phyloP scores from a whole-genome alignment of 2,797 vertebrate species.

The Coluber constrictor region DNA sequence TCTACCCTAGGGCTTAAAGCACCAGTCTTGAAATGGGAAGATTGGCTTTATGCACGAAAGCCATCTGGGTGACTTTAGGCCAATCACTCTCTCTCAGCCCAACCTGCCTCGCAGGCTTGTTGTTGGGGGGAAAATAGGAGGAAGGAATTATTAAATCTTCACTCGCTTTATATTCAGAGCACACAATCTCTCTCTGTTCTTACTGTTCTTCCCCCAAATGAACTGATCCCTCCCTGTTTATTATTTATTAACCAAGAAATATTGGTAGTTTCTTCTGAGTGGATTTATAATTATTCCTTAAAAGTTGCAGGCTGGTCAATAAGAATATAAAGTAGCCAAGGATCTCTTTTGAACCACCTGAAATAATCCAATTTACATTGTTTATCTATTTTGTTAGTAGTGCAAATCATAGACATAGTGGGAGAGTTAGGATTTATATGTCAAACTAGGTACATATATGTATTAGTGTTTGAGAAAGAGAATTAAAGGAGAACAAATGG shows the following conservation, averaged over 20 bases:
- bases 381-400: not conserved
- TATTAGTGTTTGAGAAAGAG: too few relatives aligned
- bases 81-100: not conserved
- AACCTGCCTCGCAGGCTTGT: not conserved
- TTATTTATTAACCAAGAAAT: not conserved
- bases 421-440: not conserved
- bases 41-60: not conserved
- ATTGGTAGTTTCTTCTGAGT: not conserved
- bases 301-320: not conserved
- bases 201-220: not conserved
- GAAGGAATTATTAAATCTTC: not conserved
- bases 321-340: not conserved
- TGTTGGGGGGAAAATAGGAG: not conserved
- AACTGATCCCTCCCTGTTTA: not conserved
- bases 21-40: not conserved
- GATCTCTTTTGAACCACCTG: not conserved
- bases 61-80: too few relatives aligned
- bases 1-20: not conserved
- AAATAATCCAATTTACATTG: too few relatives aligned
- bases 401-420: not conserved
- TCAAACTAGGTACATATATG: too few relatives aligned
- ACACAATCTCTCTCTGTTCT: not conserved
- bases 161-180: not conserved
- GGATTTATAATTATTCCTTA: not conserved
- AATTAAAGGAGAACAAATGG: not conserved